phyloP scores from a whole-genome alignment of 2,113 vertebrate species.

The Ictalurus furcatus region DNA sequence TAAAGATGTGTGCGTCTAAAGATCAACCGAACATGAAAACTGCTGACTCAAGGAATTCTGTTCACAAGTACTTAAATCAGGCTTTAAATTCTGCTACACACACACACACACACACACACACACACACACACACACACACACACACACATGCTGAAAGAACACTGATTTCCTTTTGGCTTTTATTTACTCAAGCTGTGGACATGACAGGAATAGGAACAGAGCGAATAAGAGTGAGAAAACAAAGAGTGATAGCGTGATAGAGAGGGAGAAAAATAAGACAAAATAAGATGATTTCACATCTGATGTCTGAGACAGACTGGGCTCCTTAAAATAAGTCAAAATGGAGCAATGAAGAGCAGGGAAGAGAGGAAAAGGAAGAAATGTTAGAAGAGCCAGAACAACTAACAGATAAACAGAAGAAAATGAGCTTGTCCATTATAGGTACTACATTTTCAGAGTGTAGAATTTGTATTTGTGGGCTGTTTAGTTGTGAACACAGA shows the following conservation, averaged over 20 bases:
- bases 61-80: constrained; percentile 28
- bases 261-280: neutral
- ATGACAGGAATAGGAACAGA: constrained; percentile 46
- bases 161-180: constrained; percentile 36
- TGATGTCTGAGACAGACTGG: neutral
- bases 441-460: neutral
- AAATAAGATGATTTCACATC: neutral
- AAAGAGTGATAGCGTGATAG: neutral
- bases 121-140: neutral
- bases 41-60: constrained; percentile 41
- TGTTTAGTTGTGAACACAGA: neutral
- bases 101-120: neutral
- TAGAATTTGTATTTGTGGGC: neutral
- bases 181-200: constrained; percentile 39
- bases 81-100: neutral
- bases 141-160: constrained; percentile 17
- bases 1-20: neutral
- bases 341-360: neutral
- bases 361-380: neutral
- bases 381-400: constrained; percentile 1
- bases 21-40: constrained; percentile 27
- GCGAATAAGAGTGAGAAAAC: neutral
- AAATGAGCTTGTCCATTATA: neutral
- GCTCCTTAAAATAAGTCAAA: neutral
- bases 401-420: neutral